Percentiles rank a stretch among this genome's conserved stretches.
Evolutionary conservation across 1,140 invertebrate species (phyloP).

Genomic region (Eueides isabella): DNA sequence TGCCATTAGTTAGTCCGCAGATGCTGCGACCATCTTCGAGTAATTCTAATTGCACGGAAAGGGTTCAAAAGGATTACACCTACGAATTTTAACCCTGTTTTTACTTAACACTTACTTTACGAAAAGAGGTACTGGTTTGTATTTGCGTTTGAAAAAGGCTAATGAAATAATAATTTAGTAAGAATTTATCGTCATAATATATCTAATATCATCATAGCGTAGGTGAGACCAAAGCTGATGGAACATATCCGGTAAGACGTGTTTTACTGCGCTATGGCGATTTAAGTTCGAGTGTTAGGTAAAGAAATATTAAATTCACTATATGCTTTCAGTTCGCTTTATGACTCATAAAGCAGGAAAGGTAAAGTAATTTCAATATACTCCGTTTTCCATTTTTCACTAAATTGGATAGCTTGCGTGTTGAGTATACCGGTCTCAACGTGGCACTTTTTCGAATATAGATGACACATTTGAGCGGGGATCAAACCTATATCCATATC

Average conservation of each 20-base stretch:
- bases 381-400: too few relatives aligned
- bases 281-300: not conserved
- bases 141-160: slow-evolving; percentile 22
- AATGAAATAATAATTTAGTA: slow-evolving; percentile 48
- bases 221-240: not conserved
- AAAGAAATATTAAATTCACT: not conserved
- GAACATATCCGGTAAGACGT: not conserved
- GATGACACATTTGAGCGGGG: too few relatives aligned
- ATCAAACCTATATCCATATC: too few relatives aligned
- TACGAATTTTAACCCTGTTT: slow-evolving; percentile 53
- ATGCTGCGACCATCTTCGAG: slow-evolving; percentile 67
- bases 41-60: slow-evolving; percentile 75
- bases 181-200: slow-evolving; percentile 10
- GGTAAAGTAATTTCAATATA: too few relatives aligned
- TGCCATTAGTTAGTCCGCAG: slow-evolving; percentile 76
- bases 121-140: slow-evolving; percentile 37
- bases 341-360: too few relatives aligned
- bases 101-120: slow-evolving; percentile 36
- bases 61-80: slow-evolving; percentile 67
- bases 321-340: not conserved
- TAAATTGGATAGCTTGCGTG: too few relatives aligned
- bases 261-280: not conserved
- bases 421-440: too few relatives aligned
- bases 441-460: too few relatives aligned
- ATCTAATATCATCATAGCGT: not conserved